These are phyloP conservation scores for Pseudotriccus pelzelni DNA, from an alignment of 2,797 vertebrate species.

Conservation along the genomic window DNA sequence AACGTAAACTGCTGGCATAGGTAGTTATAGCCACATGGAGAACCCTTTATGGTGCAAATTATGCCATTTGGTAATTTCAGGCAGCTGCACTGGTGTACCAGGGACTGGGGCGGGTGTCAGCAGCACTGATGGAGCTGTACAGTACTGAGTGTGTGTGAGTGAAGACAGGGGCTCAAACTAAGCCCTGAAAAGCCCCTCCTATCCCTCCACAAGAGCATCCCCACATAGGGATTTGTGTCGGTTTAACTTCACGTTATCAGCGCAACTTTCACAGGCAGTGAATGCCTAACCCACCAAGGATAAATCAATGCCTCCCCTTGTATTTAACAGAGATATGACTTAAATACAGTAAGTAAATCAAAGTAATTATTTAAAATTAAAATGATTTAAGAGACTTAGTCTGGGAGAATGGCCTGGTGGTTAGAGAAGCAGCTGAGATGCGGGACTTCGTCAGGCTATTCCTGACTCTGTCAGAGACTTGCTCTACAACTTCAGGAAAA, in stretches of 20 bases:
- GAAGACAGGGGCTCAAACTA: not conserved
- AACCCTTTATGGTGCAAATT: not conserved
- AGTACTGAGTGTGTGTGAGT: not conserved
- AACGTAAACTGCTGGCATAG: fast-evolving
- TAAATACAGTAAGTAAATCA: constrained; percentile 65
- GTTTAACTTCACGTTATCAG: constrained; percentile 20
- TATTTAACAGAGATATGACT: constrained; percentile 53
- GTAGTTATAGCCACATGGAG: not conserved
- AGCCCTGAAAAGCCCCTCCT: constrained; percentile 11
- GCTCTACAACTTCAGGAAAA: constrained; percentile 54
- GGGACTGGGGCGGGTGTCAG: not conserved
- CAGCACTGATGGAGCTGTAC: fast-evolving
- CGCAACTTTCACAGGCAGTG: not conserved
- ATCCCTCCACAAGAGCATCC: not conserved
- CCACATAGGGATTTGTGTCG: constrained; percentile 43
- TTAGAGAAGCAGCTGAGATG: not conserved
- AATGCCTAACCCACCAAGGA: constrained; percentile 38
- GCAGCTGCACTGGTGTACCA: not conserved
- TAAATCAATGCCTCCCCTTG: constrained; percentile 55
- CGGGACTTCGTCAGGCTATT: not conserved
- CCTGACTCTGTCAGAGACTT: constrained; percentile 51
- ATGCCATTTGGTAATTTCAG: not conserved
- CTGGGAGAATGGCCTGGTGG: not conserved
- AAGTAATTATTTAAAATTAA: constrained; percentile 69
- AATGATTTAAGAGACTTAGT: constrained; percentile 54